phyloP scores from a whole-genome alignment of 1,140 invertebrate species.

The Caenorhabditis latens region DNA sequence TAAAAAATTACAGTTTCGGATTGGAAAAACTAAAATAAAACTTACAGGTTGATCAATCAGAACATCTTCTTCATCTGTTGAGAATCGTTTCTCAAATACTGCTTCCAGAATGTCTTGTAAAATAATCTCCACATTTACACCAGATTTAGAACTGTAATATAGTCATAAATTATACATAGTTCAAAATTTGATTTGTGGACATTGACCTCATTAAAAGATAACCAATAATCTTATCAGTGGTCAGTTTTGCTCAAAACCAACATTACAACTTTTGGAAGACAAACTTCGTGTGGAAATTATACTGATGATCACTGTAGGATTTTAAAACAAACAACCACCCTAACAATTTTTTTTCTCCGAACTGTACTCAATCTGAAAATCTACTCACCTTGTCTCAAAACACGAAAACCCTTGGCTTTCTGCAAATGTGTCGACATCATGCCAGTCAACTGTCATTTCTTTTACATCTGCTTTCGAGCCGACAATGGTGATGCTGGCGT shows the following conservation, averaged over 20 bases:
- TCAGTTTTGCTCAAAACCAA: too few relatives aligned
- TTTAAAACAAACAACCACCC: too few relatives aligned
- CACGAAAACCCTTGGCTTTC: constrained; percentile 23
- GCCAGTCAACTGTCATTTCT: constrained; percentile 5
- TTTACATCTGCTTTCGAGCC: constrained; percentile 12
- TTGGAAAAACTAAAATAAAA: not conserved
- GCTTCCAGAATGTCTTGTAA: constrained; percentile 31
- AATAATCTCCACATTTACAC: constrained; percentile 11
- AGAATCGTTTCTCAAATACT: not conserved
- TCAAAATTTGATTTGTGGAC: too few relatives aligned
- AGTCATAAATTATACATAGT: too few relatives aligned
- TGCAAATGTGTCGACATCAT: constrained; percentile 20
- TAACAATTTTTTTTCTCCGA: not conserved
- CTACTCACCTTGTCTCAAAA: constrained; percentile 24
- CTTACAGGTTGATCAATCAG: constrained; percentile 36
- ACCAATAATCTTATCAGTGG: too few relatives aligned
- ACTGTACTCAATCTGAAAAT: not conserved
- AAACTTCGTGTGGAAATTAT: too few relatives aligned
- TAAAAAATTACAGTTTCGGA: not conserved
- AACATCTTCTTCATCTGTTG: not conserved
- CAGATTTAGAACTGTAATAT: constrained; percentile 14
- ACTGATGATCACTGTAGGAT: too few relatives aligned
- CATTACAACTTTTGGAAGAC: too few relatives aligned
- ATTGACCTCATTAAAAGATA: too few relatives aligned
- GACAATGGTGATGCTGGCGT: not conserved